Evolutionary conservation across 2,797 vertebrate species (phyloP).

Genomic region (Spinus olivaceus): DNA sequence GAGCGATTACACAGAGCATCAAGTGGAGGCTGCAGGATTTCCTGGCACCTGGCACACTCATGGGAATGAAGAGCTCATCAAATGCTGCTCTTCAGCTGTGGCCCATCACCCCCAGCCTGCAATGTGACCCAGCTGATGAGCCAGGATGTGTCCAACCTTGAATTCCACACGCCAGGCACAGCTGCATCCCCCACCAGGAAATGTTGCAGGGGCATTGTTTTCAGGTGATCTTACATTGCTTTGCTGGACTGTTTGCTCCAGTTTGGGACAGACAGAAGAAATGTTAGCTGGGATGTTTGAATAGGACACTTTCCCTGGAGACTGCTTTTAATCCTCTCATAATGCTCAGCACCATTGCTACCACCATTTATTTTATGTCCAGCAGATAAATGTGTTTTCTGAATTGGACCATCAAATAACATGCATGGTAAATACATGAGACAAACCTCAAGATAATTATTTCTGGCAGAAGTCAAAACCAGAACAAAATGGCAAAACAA

Average conservation of each 20-base stretch:
- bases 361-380: not conserved
- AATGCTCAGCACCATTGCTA: not conserved
- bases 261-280: not conserved
- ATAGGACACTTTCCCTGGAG: not conserved
- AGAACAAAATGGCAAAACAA: not conserved
- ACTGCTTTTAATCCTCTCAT: not conserved
- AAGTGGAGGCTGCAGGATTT: constrained; percentile 3
- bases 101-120: not conserved
- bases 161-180: not conserved
- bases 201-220: not conserved
- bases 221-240: not conserved
- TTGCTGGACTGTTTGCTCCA: not conserved
- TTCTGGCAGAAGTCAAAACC: not conserved
- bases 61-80: constrained; percentile 32
- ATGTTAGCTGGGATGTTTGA: not conserved
- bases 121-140: not conserved
- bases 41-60: constrained; percentile 45
- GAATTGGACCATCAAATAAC: not conserved
- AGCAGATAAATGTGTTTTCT: not conserved
- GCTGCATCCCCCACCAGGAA: not conserved
- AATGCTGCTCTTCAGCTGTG: constrained; percentile 16
- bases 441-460: not conserved
- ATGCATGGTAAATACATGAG: not conserved
- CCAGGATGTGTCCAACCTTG: not conserved
- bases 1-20: constrained; percentile 18